Evolutionary conservation across 2,888 invertebrate species (phyloP).

Genomic region (Malthinus seriepunctatus): DNA sequence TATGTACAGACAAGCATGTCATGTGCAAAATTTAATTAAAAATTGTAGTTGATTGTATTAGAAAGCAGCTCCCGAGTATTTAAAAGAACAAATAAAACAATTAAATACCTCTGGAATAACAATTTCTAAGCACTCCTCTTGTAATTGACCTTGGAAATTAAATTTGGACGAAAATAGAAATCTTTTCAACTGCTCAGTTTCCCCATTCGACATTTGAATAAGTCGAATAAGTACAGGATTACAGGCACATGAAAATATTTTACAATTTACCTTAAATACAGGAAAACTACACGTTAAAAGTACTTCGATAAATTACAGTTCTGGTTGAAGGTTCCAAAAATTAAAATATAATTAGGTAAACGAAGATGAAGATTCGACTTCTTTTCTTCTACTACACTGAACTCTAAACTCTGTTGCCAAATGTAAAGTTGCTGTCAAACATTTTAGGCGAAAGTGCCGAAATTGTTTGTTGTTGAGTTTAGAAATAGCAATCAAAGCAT

Average conservation of each 20-base stretch:
- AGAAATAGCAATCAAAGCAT: not conserved
- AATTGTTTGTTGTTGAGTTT: not conserved
- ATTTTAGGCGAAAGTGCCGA: not conserved
- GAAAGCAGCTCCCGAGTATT: constrained; percentile 31
- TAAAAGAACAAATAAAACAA: constrained; percentile 11
- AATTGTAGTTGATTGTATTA: not conserved
- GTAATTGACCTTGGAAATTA: constrained; percentile 60
- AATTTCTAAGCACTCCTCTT: constrained; percentile 76
- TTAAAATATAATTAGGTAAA: too few species aligned
- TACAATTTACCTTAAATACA: constrained; percentile 1
- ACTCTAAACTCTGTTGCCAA: not conserved
- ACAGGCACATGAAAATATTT: not conserved
- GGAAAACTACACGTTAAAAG: not conserved
- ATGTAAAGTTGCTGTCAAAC: not conserved
- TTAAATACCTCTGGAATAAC: constrained; percentile 73
- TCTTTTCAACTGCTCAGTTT: constrained; percentile 75
- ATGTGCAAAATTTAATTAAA: not conserved
- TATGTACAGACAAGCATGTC: not conserved
- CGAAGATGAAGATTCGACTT: not conserved
- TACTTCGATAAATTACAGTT: not conserved
- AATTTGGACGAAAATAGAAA: constrained; percentile 78
- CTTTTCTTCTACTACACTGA: not conserved
- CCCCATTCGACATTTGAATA: constrained; percentile 63
- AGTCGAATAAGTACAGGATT: constrained; percentile 38
- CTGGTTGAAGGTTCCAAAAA: not conserved